Conservation (phyloP, 2,888 invertebrate genomes). For the Apeira syringaria region DNA sequence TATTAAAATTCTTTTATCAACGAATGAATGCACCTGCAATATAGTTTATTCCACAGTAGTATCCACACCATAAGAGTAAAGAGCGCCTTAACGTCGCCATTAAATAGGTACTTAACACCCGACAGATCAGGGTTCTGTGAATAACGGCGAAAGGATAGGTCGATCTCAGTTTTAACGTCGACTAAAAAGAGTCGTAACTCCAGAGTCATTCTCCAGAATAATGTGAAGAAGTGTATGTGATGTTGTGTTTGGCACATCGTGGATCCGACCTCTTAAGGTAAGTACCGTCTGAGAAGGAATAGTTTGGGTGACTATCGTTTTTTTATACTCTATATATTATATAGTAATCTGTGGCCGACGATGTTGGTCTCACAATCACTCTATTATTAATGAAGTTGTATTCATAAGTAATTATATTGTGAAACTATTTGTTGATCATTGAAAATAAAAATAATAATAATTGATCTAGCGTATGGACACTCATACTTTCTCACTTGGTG, state of each 20-base stretch:
- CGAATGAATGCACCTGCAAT: conserved; percentile 59
- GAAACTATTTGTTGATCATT: too few relatives aligned
- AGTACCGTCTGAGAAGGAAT: conserved; percentile 10
- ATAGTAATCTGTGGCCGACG: too few relatives aligned
- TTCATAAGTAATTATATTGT: too few relatives aligned
- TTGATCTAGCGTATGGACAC: too few relatives aligned
- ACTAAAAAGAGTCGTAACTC: conserved; percentile 66
- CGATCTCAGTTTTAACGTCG: conserved; percentile 57
- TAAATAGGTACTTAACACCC: conserved; percentile 63
- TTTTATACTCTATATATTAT: too few relatives aligned
- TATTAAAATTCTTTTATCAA: conserved; percentile 20
- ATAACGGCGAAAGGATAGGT: conserved; percentile 68
- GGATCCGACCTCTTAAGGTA: conserved; percentile 32
- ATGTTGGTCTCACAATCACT: too few relatives aligned
- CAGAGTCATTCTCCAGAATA: conserved; percentile 60
- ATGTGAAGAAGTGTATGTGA: conserved; percentile 61
- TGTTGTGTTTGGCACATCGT: conserved; percentile 20
- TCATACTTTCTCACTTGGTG: too few relatives aligned
- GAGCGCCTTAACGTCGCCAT: conserved; percentile 51
- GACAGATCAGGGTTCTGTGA: conserved; percentile 61
- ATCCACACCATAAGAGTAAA: conserved; percentile 63
- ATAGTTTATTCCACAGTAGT: conserved; percentile 54
- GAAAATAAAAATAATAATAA: too few relatives aligned
- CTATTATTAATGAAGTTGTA: too few relatives aligned
- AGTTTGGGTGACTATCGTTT: too few relatives aligned